A percentile compares a stretch with the other conserved stretches of the same genome.
Conservation (phyloP, 1,140 invertebrate species). For the Oncopodura yosiiana region DNA sequence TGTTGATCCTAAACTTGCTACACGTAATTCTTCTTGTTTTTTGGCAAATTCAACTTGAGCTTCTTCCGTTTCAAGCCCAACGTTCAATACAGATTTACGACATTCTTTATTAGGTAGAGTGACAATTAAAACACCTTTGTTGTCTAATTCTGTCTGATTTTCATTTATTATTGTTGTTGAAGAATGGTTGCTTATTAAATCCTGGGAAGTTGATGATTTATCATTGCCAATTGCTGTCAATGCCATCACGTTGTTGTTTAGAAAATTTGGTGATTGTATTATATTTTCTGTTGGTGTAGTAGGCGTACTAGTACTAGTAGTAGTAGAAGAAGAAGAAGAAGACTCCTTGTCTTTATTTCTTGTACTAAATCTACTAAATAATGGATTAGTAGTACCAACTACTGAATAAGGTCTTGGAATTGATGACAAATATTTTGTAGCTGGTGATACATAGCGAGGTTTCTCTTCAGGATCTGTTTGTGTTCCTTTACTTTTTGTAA, state of each 20-base stretch:
- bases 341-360: too few species aligned
- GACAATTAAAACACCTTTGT: conserved; percentile 12
- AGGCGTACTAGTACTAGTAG: neutral
- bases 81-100: conserved; percentile 31
- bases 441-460: neutral
- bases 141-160: neutral
- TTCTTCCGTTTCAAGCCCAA: conserved; percentile 14
- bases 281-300: neutral
- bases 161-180: neutral
- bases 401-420: conserved; percentile 29
- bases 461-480: conserved; percentile 27
- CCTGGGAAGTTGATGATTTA: conserved; percentile 2
- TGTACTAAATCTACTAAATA: too few species aligned
- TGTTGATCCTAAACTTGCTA: neutral
- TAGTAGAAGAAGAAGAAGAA: neutral
- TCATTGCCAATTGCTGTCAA: neutral
- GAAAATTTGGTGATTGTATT: neutral
- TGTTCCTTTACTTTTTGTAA: conserved; percentile 25
- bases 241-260: neutral
- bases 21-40: conserved; percentile 24
- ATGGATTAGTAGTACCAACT: too few species aligned
- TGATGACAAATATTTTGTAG: conserved; percentile 15
- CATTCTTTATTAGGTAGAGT: conserved; percentile 29
- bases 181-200: too few species aligned
- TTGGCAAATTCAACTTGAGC: conserved; percentile 18